These are phyloP conservation scores for Spatulosminthurus flaviceps DNA, from an alignment of 2,888 invertebrate species.

Conservation along the genomic window DNA sequence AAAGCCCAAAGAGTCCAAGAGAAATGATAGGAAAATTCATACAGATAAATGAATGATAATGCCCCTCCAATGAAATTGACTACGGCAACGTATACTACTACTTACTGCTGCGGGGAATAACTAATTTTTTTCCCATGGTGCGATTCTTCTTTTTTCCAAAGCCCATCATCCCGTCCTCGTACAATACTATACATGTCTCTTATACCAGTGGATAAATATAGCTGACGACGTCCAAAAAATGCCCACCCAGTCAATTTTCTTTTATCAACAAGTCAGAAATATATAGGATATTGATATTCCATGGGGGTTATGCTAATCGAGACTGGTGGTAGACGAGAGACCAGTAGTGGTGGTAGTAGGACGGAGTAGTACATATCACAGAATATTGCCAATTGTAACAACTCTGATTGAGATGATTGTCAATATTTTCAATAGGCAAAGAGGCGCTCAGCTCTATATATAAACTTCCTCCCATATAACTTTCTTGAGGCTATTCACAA, in stretches of 20 bases:
- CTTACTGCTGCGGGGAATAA: constrained; percentile 48
- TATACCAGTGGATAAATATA: background rate
- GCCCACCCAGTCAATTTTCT: constrained; percentile 46
- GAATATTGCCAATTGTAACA: constrained; percentile 55
- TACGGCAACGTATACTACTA: no score
- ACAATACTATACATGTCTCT: no score
- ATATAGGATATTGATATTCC: constrained; percentile 43
- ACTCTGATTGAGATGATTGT: constrained; percentile 63
- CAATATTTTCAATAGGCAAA: constrained; percentile 60
- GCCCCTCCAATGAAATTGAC: constrained; percentile 32
- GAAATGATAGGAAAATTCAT: constrained; percentile 19
- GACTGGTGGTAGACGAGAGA: constrained; percentile 20
- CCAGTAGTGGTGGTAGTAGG: no score
- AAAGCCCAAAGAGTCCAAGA: background rate
- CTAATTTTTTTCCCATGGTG: constrained; percentile 40
- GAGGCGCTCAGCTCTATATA: background rate
- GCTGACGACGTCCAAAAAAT: constrained; percentile 32
- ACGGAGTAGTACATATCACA: background rate
- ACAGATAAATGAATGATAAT: constrained; percentile 26
- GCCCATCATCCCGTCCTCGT: no score
- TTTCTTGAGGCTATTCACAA: constrained; percentile 33
- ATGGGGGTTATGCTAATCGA: constrained; percentile 41
- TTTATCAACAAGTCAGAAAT: constrained; percentile 29
- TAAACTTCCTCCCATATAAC: no score
- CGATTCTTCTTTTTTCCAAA: background rate